Evolutionary conservation across 2,888 invertebrate species (phyloP), one percentile per base, ranked within the genome.

Genomic region (Diploptera punctata): DNA sequence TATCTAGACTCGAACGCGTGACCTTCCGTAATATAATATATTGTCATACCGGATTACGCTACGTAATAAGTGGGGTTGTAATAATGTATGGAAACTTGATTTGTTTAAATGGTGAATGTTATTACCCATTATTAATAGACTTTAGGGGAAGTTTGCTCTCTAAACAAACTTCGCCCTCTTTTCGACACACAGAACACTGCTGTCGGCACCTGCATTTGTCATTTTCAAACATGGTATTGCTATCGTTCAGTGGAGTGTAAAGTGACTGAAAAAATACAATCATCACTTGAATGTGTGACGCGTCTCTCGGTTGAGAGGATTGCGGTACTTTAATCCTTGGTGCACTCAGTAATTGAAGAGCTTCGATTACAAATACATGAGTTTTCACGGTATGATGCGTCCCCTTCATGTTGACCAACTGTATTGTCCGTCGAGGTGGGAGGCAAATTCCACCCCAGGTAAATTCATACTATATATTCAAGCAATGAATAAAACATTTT

Each of bases 271-370:
- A 29, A 57, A 31, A 3, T n/a, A 29, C 57, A 31, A 1, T 10
- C n/a, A 16, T 5, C 57, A n/a, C 44, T 47, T 21, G 18, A 65
- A 29, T 65, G 44, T 65, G 65, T 47, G 44, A 65, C 1, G 24
- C 24, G 1, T 24, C 21, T 9, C 4, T 2, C n/a, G 26, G 57
- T n/a, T 31, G 61, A 65, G 65, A 65, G 65, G 47, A 47, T 18
- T 47, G 43, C n/a, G 38, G 65, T 44, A 47, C n/a, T 65, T 65
- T 65, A 65, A 65, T 65, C 47, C 65, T n/a, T 9, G 24, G 65
- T 29, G 47, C 18, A 26, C n/a, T 65, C 29, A 29, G 26, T 65
- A 65, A 65, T 44, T 44, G 44, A 65, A 65, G 65, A 47, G 65
- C 5, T 18, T 65, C 65, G 26, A 65, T 65, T 65, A 47, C 65